Base-by-base conservation (phyloP, 2,888 invertebrate genomes). In the Pterostichus madidus region DNA sequence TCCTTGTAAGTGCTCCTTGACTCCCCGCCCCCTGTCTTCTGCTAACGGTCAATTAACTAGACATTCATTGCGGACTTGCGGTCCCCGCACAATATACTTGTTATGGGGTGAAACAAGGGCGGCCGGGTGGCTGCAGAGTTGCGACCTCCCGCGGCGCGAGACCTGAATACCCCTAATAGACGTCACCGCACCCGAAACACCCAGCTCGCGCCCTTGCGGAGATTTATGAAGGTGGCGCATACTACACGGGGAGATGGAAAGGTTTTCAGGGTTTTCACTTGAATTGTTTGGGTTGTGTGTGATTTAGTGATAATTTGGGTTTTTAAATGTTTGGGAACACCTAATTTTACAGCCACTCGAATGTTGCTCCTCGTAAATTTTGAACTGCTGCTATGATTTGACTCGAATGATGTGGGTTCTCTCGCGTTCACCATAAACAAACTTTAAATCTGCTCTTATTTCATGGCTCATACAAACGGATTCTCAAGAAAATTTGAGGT, bases 31-130 rank as follows among this genome's bases (percentile, higher is more conserved):
- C 81, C 81, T 61, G 81, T 59, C 39, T 73, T 81, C 84, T 84
- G 86, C 87, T 86, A 87, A 88, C 87, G 88, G 87, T 86, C 88
- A 88, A 88, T 88, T 88, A 88, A 88, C 86, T 86, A 85, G 86
- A 87, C 86, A 88, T 88, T 88, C 88, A 88, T 86, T 87, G 83
- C 84, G 77, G 77, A 79, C 78, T 83, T 85, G 87, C 84, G 87
- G 87, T 86, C 85, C 13, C 73, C 13, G 84, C 86, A 87, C 87
- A 87, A 87, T 87, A 86, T 86, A 87, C 87, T 87, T 87, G 87
- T 85, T 85, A 85, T 83, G 81, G 76, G 52, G 35, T 35, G 59
- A 64, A 71, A 71, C 68, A 71, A 44, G 68, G n/a, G 64, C 64
- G 56, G 17, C 56, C 64, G 10, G 10, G 24, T 24, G 64, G 11